A percentile compares a stretch with the other conserved stretches of the same genome.
Conservation (phyloP, 2,113 vertebrate species). For the Sprattus sprattus region DNA sequence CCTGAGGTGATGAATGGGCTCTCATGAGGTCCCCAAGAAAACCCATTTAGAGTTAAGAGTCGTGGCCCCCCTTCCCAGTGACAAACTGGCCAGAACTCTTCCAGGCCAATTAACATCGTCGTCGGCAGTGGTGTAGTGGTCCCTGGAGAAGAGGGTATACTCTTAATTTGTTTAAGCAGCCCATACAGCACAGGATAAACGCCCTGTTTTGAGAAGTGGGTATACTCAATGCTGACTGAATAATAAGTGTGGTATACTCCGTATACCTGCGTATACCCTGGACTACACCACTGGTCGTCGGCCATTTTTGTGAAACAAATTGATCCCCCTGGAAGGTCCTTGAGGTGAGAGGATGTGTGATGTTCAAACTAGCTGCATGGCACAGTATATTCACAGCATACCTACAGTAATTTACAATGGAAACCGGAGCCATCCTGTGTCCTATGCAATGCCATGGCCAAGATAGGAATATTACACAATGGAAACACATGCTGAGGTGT, state of each 20-base stretch:
- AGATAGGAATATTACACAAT: background rate
- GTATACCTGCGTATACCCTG: no score
- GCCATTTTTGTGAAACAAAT: background rate
- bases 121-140: no score
- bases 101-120: background rate
- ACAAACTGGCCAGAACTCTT: background rate
- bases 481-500: constrained; percentile 6
- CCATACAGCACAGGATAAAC: no score
- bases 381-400: background rate
- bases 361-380: background rate
- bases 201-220: no score
- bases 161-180: no score
- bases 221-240: no score
- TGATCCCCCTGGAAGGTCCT: background rate
- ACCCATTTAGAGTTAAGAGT: constrained; percentile 30
- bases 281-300: no score
- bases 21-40: constrained; percentile 31
- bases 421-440: background rate
- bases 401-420: constrained; percentile 9
- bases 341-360: background rate
- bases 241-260: no score
- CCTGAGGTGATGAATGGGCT: constrained; percentile 27
- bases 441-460: background rate
- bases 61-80: background rate
- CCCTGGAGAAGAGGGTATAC: no score